phyloP scores from a whole-genome alignment of 2,888 invertebrate species.

The Rosalia funebris region DNA sequence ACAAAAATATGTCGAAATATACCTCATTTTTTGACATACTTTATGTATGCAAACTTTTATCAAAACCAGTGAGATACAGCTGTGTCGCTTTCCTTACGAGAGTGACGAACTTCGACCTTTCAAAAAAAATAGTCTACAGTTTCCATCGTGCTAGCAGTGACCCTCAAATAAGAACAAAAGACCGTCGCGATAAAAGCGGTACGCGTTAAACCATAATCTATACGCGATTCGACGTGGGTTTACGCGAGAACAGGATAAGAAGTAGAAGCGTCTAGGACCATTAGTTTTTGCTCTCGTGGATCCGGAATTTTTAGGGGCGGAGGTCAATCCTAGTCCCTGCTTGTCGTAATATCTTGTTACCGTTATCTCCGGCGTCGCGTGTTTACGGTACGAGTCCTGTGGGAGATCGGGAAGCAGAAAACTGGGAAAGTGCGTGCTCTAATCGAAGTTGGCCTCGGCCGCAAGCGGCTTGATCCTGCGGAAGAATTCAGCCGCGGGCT shows the following conservation, averaged over 20 bases:
- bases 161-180: no score
- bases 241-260: neutral
- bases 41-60: no score
- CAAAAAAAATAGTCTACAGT: no score
- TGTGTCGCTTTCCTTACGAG: no score
- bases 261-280: conserved; percentile 6
- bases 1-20: no score
- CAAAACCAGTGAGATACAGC: no score
- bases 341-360: conserved; percentile 18
- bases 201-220: conserved; percentile 1
- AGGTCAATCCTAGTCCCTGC: conserved; percentile 16
- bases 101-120: no score
- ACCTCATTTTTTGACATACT: no score
- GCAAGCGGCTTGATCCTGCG: neutral
- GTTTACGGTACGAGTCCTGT: conserved; percentile 18
- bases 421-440: conserved; percentile 13
- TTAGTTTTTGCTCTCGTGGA: conserved; percentile 15
- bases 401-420: conserved; percentile 18
- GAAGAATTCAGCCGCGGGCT: neutral
- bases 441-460: conserved; percentile 10
- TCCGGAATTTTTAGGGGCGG: conserved; percentile 2
- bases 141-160: no score
- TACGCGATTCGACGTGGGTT: conserved; percentile 2
- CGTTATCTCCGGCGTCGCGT: conserved; percentile 14
- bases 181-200: no score